These are phyloP conservation scores for Cirrhinus molitorella DNA, from an alignment of 2,797 vertebrate species.

Conservation along the genomic window DNA sequence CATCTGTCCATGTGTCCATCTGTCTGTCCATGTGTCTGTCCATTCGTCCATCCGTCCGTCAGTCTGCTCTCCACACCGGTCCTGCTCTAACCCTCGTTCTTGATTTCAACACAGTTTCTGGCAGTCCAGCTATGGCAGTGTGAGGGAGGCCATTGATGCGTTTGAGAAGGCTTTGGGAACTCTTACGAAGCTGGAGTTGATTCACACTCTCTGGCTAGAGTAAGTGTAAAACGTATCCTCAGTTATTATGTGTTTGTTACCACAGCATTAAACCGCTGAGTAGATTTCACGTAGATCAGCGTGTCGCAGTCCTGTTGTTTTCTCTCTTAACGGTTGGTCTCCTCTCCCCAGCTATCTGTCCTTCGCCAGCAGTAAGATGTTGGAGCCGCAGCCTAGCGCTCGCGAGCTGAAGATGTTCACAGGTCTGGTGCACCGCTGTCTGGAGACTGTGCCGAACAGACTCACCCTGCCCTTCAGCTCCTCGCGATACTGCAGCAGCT, in stretches of 20 bases:
- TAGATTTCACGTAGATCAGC: background rate
- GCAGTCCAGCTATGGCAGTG: constrained; percentile 85
- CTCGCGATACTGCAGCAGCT: constrained; percentile 94
- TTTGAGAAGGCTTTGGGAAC: constrained; percentile 92
- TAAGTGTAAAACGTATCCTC: constrained; percentile 65
- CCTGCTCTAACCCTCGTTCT: constrained; percentile 10
- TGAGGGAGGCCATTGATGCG: constrained; percentile 83
- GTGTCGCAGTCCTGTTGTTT: background rate
- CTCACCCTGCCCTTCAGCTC: constrained; percentile 90
- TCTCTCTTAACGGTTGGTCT: background rate
- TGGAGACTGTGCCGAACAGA: constrained; percentile 89
- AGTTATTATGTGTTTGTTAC: background rate
- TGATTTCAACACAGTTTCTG: constrained; percentile 80
- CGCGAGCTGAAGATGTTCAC: constrained; percentile 86
- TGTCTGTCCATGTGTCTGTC: background rate
- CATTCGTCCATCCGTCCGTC: too few species aligned
- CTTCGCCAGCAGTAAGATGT: constrained; percentile 87
- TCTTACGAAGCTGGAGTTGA: constrained; percentile 83
- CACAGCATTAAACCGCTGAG: background rate
- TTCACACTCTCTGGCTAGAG: constrained; percentile 94
- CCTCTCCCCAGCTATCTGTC: constrained; percentile 86
- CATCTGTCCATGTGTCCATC: too few species aligned
- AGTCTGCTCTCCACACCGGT: too few species aligned
- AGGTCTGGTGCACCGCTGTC: constrained; percentile 92
- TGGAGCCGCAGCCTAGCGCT: constrained; percentile 74